Evolutionary conservation across 2,888 invertebrate species (phyloP), one percentile per base, ranked within the genome.

Genomic region (Zonitis immaculata): DNA sequence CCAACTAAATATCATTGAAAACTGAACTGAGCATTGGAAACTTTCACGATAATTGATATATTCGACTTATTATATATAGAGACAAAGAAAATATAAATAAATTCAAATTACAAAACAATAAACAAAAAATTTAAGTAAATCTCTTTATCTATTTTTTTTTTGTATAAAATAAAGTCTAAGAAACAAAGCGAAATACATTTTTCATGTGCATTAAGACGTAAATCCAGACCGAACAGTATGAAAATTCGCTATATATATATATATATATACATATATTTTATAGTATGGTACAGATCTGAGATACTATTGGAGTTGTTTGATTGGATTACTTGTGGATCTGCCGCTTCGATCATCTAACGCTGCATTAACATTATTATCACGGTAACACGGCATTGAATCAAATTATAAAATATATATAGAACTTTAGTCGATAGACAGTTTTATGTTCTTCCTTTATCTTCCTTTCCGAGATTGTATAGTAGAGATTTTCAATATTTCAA

Each of bases 311-410:
- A 66, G 65, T 62, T 65, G 59, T 64, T 65, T 67, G 68, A 69
- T 69, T 68, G 65, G 61, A 69, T 69, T 69, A 69, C 65, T 58
- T 50, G 60, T 60, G 60, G 66, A 67, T 66, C 65, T 65, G 63
- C 64, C 63, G 66, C 64, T 61, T 66, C 66, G 63, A 66, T 67
- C 66, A 66, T 65, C 65, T 62, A 63, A 64, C 64, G 63, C 62
- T 66, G 68, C 67, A 69, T 69, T 68, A 68, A 69, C 67, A 66
- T 67, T 67, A 69, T 69, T 69, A 68, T 67, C 69, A 66, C 67
- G 65, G 68, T 66, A 65, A 64, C 66, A 62, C 60, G 63, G 57
- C 63, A 64, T 61, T 62, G 62, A 68, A 69, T 68, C 64, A 60
- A 68, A 68, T 69, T 69, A 68, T 66, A 51, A 59, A 57, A 58